These are phyloP conservation scores for Nyctibius bracteatus DNA, from an alignment of 2,113 vertebrate species.

Conservation along the genomic window DNA sequence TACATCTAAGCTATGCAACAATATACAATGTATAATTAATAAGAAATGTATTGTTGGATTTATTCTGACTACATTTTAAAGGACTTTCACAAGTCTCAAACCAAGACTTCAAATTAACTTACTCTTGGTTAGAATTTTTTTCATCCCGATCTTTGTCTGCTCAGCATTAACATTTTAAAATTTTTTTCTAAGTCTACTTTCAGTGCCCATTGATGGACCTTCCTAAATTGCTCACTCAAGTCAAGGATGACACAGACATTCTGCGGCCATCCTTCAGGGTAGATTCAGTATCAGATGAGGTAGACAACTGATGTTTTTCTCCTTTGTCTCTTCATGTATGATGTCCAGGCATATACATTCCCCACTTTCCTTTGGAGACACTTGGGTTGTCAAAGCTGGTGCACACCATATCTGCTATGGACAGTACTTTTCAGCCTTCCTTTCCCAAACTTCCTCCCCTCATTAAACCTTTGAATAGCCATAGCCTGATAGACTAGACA, in stretches of 20 bases:
- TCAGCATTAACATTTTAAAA: not conserved
- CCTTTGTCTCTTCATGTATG: not conserved
- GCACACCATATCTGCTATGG: not conserved
- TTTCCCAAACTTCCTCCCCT: not conserved
- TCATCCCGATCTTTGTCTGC: not conserved
- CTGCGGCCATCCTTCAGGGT: not conserved
- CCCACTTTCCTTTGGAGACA: not conserved
- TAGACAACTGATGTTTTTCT: not conserved
- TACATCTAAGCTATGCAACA: not conserved
- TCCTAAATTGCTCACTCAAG: not conserved
- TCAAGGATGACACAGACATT: not conserved
- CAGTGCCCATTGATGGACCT: not conserved
- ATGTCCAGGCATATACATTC: not conserved
- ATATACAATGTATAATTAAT: not conserved
- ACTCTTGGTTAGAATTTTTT: not conserved
- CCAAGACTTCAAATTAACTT: not conserved
- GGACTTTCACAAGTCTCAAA: not conserved
- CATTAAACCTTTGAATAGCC: not conserved
- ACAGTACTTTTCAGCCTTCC: not conserved
- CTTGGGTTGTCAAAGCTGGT: not conserved
- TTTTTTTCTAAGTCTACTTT: not conserved
- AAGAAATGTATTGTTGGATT: not conserved
- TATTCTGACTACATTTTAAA: not conserved
- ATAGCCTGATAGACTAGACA: not conserved
- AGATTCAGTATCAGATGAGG: not conserved